These are phyloP conservation scores for Microcebus tavaratra DNA, from an alignment of 2,113 vertebrate genomes.

Conservation along the genomic window DNA sequence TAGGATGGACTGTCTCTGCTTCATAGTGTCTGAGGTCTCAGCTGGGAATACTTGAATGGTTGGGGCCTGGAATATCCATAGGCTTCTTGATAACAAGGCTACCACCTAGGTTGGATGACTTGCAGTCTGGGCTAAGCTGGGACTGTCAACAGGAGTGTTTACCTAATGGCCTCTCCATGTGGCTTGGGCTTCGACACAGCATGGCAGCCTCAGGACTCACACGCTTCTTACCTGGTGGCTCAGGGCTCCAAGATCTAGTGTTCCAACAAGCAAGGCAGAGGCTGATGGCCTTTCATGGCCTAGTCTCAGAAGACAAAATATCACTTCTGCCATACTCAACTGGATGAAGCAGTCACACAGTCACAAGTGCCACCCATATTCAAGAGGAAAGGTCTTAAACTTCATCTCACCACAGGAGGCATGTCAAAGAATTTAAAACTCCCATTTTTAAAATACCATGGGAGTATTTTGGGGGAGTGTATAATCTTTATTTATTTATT, in stretches of 20 bases:
- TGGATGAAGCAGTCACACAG: background rate
- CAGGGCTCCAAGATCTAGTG: background rate
- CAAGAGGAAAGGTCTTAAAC: background rate
- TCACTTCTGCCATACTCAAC: background rate
- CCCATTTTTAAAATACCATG: background rate
- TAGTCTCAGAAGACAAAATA: background rate
- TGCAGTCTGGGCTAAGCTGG: background rate
- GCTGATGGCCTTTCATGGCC: background rate
- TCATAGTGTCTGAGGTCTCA: background rate
- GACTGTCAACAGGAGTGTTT: background rate
- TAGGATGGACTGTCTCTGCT: background rate
- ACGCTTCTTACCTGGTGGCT: background rate
- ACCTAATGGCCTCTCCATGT: background rate
- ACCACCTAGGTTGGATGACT: background rate
- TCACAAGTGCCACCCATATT: background rate
- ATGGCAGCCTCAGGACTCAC: background rate
- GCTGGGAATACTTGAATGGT: background rate
- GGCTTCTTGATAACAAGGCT: conserved; percentile 4
- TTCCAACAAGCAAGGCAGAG: background rate
- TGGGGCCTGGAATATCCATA: background rate
- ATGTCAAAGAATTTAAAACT: background rate
- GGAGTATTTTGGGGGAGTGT: background rate
- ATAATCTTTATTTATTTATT: conserved; percentile 1
- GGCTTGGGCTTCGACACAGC: background rate
- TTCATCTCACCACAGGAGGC: background rate